Evolutionary conservation across 2,113 vertebrate genomes (phyloP), one percentile per base, ranked within the genome.

Genomic region (Antennarius striatus): DNA sequence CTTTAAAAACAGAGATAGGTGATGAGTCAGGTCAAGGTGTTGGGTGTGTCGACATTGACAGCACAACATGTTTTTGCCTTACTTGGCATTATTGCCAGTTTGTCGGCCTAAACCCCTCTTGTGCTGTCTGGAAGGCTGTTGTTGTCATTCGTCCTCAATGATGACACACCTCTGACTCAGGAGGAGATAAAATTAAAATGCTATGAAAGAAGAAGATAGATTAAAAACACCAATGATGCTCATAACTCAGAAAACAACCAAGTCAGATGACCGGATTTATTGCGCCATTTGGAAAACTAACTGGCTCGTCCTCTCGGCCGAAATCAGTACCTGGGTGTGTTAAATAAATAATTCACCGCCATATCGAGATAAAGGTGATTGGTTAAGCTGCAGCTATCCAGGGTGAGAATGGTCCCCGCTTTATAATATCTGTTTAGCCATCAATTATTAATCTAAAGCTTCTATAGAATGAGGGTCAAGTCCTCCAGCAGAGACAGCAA

Each of bases 371-470:
- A 30, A 68, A 68, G 50, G 71, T 59, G 69, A 78, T 58, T 79
- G 52, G 75, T 84, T 67, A 55, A 30, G 16, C 32, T 70, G 70
- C 51, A 60, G 72, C 75, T 64, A 69, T 85, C 82, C 69, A 70
- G 50, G 58, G 58, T 65, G 53, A 50, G 69, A 84, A 83, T 83
- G 80, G 77, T 73, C 60, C 57, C 56, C 56, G 10, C 57, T 89
- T 85, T 75, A 57, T 81, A 79, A 60, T 75, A 76, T 68, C 63
- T 85, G 73, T 81, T 79, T 50, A 42, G 61, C n/a, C 68, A 82
- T 89, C 57, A 90, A 88, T 88, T 86, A 85, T 90, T 89, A 64
- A 89, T 49, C 63, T 30, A 29, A 39, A 68, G 56, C 65, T 70
- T 42, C 32, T 56, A 28, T 67, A 80, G 87, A 84, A 75, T 69